Evolutionary conservation across 2,888 invertebrate species (phyloP), one percentile per base, ranked within the genome.

Genomic region (Tiliacea aurago): DNA sequence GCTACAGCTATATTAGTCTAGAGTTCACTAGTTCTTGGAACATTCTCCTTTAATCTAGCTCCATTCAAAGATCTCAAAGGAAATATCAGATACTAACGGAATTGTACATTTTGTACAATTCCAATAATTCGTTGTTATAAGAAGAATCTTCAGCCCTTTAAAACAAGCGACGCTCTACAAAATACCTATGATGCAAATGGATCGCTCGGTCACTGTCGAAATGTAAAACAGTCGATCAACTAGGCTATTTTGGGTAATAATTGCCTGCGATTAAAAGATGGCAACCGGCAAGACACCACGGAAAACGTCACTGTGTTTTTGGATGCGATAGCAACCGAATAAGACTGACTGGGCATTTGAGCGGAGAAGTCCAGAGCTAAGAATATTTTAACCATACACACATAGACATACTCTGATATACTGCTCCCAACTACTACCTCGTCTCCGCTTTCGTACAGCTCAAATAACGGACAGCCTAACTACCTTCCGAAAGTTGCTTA

Each of bases 141-240:
- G 5, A n/a, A 63, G 47, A 66, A 73, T 53, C 33, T 59, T 7
- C n/a, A 62, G 43, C 43, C 58, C 20, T 66, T 69, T 33, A 61
- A 55, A 53, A 23, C 4, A 47, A 59, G 28, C 47, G 23, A 51
- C 47, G 53, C 58, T 55, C 51, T 61, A 41, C 58, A 51, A 45
- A 68, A 51, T 70, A 53, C 23, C 23, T 53, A 69, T 78, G 63
- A 69, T 76, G 74, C 66, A 78, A 84, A 73, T 68, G 37, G 3
- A 71, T 20, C 33, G n/a, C n/a, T 10, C 33, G 55, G 41, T 43
- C 62, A 23, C 62, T 10, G 47, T 41, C 28, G 28, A 9, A 28
- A 55, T 55, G 7, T 61, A 23, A 47, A 49, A 61, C 68, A 61
- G 68, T 61, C 49, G 11, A 23, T 59, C 47, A 59, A 59, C 7